phyloP scores from a whole-genome alignment of 2,113 vertebrate species.

The Phylloscopus trochiloides region DNA sequence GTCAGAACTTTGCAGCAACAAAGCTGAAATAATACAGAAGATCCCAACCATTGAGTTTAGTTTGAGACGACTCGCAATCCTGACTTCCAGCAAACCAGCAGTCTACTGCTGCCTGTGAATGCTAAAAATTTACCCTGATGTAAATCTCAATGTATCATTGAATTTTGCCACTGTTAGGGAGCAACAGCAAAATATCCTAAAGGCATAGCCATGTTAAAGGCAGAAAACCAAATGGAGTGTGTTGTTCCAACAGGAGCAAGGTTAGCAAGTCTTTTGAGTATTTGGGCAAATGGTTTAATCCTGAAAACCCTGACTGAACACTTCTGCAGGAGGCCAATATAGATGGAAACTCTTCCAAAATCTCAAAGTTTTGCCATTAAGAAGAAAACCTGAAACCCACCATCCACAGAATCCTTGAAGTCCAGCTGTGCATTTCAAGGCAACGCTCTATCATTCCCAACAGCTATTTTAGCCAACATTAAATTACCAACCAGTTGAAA shows the following conservation, averaged over 20 bases:
- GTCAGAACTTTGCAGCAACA: background rate
- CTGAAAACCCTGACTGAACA: background rate
- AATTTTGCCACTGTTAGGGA: background rate
- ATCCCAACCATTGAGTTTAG: background rate
- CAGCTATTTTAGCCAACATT: background rate
- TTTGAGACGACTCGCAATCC: background rate
- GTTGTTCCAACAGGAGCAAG: background rate
- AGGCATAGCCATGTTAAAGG: background rate
- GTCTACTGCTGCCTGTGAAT: background rate
- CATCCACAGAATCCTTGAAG: background rate
- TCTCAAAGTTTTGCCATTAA: background rate
- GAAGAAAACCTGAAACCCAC: background rate
- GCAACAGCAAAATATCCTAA: background rate
- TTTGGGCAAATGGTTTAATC: background rate
- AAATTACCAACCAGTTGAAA: conserved; percentile 85
- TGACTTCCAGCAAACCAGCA: background rate
- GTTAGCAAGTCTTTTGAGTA: background rate
- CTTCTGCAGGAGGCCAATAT: background rate
- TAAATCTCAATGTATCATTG: background rate
- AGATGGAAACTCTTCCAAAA: background rate
- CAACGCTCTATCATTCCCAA: background rate
- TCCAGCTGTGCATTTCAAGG: background rate
- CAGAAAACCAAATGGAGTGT: background rate
- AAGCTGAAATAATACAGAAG: background rate
- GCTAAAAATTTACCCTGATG: background rate